Evolutionary conservation across 2,888 invertebrate species (phyloP).

Genomic region (Aphodius granarius): DNA sequence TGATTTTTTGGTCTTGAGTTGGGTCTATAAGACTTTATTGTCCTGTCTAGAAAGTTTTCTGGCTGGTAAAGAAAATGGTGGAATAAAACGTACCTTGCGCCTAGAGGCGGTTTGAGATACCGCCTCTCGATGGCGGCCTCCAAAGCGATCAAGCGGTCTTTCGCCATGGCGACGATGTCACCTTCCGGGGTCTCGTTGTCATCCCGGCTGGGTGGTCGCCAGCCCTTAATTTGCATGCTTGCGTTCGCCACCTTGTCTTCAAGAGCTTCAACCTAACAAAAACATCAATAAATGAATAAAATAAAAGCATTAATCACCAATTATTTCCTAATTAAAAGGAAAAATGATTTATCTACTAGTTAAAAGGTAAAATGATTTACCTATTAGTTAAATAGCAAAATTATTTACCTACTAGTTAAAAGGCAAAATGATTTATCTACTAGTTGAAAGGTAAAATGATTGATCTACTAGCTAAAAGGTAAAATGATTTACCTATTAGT

Average conservation of each 20-base stretch:
- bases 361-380: background rate
- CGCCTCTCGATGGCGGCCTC: slow-evolving; percentile 92
- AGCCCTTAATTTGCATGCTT: slow-evolving; percentile 89
- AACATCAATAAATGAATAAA: slow-evolving; percentile 11
- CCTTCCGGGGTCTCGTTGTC: slow-evolving; percentile 55
- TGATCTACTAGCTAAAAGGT: too few relatives aligned
- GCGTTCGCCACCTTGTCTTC: slow-evolving; percentile 88
- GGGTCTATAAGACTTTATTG: background rate
- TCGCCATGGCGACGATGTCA: slow-evolving; percentile 63
- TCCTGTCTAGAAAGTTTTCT: too few relatives aligned
- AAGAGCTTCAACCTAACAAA: slow-evolving; percentile 71
- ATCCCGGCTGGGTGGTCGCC: slow-evolving; percentile 73
- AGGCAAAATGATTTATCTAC: too few relatives aligned
- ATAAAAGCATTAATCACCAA: background rate
- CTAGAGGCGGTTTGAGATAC: slow-evolving; percentile 91
- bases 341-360: too few relatives aligned
- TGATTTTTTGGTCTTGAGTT: background rate
- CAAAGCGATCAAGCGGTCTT: slow-evolving; percentile 75
- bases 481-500: too few relatives aligned
- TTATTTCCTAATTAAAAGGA: background rate
- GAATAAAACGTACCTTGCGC: slow-evolving; percentile 57
- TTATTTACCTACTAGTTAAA: too few relatives aligned
- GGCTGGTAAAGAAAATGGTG: slow-evolving; percentile 2
- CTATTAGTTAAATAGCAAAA: too few relatives aligned
- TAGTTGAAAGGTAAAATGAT: too few relatives aligned